Evolutionary conservation across 2,797 vertebrate genomes (phyloP).

Genomic region (Enteromius anoplus): DNA sequence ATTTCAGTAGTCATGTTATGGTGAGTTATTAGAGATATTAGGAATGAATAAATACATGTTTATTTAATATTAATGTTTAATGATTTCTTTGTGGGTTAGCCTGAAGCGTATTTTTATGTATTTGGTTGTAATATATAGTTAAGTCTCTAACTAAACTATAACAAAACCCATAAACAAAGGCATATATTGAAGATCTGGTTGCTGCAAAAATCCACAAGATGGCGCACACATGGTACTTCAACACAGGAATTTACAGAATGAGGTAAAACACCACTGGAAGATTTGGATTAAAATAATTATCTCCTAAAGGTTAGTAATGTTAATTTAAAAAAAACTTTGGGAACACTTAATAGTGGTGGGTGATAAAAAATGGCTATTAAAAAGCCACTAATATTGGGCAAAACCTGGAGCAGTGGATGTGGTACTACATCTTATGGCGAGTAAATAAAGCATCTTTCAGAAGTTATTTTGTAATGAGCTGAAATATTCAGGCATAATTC

Average conservation of each 20-base stretch:
- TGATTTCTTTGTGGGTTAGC: neutral
- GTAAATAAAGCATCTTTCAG: neutral
- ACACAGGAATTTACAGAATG: neutral
- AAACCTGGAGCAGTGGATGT: neutral
- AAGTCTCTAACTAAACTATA: neutral
- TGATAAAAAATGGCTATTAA: neutral
- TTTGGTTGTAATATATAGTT: neutral
- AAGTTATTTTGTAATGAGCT: neutral
- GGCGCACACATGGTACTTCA: neutral
- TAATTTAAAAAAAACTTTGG: neutral
- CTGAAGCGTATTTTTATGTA: neutral
- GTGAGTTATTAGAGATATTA: neutral
- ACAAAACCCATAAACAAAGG: neutral
- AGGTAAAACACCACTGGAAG: neutral
- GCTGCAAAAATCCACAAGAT: conserved; percentile 7
- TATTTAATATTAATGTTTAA: neutral
- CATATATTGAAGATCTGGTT: neutral
- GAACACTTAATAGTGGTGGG: neutral
- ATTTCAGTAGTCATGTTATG: neutral
- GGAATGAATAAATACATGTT: too few species aligned
- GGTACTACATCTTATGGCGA: neutral
- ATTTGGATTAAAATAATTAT: neutral
- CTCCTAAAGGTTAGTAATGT: neutral
- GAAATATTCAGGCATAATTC: too few species aligned
- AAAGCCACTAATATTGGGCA: neutral